These are phyloP conservation scores for Tribolium madens DNA, from an alignment of 1,140 invertebrate species.

Conservation along the genomic window DNA sequence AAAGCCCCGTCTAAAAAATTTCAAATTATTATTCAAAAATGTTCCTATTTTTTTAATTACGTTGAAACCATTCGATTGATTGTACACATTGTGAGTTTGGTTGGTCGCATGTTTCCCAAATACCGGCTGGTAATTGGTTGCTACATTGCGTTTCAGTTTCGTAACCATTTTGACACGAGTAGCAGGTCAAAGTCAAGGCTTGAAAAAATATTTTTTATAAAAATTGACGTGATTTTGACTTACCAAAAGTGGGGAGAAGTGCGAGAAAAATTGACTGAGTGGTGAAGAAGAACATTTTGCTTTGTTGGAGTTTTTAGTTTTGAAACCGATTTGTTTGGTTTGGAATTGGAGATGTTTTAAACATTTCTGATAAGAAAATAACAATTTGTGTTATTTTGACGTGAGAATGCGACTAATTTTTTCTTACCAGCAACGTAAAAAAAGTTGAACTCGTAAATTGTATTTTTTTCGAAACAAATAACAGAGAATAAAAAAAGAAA, in stretches of 20 bases:
- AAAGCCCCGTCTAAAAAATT: background rate
- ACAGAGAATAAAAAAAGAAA: too few species aligned
- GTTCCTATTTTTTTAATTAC: background rate
- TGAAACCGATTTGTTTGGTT: too few species aligned
- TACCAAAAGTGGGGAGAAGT: background rate
- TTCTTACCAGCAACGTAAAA: too few species aligned
- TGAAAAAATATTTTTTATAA: background rate
- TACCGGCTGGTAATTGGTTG: background rate
- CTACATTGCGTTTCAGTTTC: background rate
- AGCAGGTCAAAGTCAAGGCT: background rate
- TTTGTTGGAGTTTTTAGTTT: too few species aligned
- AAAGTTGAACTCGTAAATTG: too few species aligned
- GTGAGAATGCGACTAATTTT: too few species aligned
- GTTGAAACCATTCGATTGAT: constrained; percentile 1
- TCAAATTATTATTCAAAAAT: background rate
- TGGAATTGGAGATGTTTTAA: too few species aligned
- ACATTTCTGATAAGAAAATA: too few species aligned
- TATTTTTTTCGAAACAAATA: too few species aligned
- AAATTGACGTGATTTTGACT: background rate
- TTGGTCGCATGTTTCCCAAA: background rate
- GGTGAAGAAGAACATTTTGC: too few species aligned
- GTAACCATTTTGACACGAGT: background rate
- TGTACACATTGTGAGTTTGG: background rate
- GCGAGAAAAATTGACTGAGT: too few species aligned
- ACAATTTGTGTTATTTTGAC: too few species aligned